Evolutionary conservation across 2,113 vertebrate species (phyloP).

Genomic region (Notechis scutatus): DNA sequence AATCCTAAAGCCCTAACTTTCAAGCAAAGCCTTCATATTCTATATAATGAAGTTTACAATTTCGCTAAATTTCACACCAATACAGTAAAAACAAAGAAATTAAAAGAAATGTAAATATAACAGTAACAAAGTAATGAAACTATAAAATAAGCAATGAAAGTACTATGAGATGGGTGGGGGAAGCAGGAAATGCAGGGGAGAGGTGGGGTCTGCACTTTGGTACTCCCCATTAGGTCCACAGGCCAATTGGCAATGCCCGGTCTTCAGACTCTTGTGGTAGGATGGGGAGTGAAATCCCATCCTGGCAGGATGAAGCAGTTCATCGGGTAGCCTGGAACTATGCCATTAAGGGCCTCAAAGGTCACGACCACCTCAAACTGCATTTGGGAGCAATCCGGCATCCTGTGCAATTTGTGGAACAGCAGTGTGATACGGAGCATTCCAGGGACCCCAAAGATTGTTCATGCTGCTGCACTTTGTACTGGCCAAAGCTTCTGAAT

Average conservation of each 20-base stretch:
- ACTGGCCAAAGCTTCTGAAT: not conserved
- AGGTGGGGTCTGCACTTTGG: not conserved
- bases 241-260: not conserved
- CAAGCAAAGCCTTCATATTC: not conserved
- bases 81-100: not conserved
- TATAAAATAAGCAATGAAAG: not conserved
- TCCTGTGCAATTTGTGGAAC: not conserved
- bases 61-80: not conserved
- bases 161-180: not conserved
- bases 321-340: not conserved
- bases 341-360: not conserved
- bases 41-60: not conserved
- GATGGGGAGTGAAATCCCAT: not conserved
- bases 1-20: not conserved
- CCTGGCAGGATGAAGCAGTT: not conserved
- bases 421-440: not conserved
- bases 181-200: not conserved
- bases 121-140: not conserved
- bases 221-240: not conserved
- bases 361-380: not conserved
- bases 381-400: not conserved
- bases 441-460: not conserved
- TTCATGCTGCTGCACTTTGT: not conserved
- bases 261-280: not conserved
- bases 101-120: not conserved